These are phyloP conservation scores for Hylaea fasciaria DNA, from an alignment of 2,888 invertebrate species.

Conservation along the genomic window DNA sequence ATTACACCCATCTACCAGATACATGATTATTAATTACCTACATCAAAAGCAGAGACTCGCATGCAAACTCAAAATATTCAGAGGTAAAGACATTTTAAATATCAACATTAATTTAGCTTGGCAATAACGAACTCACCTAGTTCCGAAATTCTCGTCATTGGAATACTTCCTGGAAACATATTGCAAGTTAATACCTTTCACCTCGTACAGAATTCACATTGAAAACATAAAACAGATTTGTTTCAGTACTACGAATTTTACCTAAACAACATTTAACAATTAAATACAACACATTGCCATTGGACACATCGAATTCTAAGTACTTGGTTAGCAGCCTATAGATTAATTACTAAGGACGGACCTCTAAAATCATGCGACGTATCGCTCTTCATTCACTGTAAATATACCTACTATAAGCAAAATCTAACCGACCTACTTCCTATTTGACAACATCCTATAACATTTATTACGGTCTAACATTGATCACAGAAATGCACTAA, in stretches of 20 bases:
- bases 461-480: conserved; percentile 42
- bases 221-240: conserved; percentile 21
- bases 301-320: conserved; percentile 23
- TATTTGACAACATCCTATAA: conserved; percentile 27
- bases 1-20: too few relatives aligned
- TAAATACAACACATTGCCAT: conserved; percentile 21
- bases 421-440: conserved; percentile 34
- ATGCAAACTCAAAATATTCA: neutral
- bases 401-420: too few relatives aligned
- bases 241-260: conserved; percentile 11
- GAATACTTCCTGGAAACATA: conserved; percentile 80
- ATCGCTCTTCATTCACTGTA: conserved; percentile 31
- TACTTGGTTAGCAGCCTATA: conserved; percentile 24
- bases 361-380: conserved; percentile 44
- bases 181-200: conserved; percentile 7
- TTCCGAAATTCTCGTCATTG: conserved; percentile 85
- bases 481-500: conserved; percentile 56
- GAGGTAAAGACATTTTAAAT: neutral
- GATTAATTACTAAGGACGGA: conserved; percentile 38
- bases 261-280: neutral
- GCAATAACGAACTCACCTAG: conserved; percentile 66
- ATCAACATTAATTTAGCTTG: neutral
- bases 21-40: too few relatives aligned
- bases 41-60: too few relatives aligned
- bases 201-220: conserved; percentile 16